Conservation (phyloP, 2,113 vertebrate species). For the Gopherus flavomarginatus region DNA sequence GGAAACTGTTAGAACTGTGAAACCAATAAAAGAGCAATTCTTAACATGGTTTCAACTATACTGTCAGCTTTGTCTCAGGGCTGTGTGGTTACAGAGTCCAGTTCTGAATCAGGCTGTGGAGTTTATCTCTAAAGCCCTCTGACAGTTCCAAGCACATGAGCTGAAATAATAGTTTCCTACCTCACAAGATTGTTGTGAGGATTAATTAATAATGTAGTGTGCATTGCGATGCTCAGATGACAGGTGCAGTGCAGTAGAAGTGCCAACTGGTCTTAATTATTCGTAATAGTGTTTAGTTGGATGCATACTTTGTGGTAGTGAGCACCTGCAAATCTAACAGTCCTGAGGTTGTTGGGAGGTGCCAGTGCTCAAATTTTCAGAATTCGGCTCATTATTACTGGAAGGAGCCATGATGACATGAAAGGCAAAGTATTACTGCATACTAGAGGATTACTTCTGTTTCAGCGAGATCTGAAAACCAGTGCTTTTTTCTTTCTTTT, state of each 20-base stretch:
- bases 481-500: constrained; percentile 8
- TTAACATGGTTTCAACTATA: constrained; percentile 51
- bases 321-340: not conserved
- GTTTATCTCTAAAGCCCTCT: constrained; percentile 36
- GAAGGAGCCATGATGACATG: not conserved
- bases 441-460: constrained; percentile 4
- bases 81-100: not conserved
- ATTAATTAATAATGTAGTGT: not conserved
- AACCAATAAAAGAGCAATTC: constrained; percentile 58
- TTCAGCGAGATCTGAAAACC: not conserved
- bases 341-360: not conserved
- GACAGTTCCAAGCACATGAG: not conserved
- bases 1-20: constrained; percentile 6
- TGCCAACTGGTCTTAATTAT: constrained; percentile 28
- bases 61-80: constrained; percentile 25
- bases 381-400: not conserved
- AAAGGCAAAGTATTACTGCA: not conserved
- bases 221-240: not conserved
- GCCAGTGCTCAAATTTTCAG: not conserved
- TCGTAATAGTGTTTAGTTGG: constrained; percentile 39
- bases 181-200: constrained; percentile 32
- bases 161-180: not conserved
- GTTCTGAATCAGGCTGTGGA: not conserved
- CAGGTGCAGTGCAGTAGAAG: not conserved
- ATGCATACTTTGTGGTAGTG: not conserved